Evolutionary conservation across 2,113 vertebrate genomes (phyloP).

Genomic region (Leptobrachium leishanense): DNA sequence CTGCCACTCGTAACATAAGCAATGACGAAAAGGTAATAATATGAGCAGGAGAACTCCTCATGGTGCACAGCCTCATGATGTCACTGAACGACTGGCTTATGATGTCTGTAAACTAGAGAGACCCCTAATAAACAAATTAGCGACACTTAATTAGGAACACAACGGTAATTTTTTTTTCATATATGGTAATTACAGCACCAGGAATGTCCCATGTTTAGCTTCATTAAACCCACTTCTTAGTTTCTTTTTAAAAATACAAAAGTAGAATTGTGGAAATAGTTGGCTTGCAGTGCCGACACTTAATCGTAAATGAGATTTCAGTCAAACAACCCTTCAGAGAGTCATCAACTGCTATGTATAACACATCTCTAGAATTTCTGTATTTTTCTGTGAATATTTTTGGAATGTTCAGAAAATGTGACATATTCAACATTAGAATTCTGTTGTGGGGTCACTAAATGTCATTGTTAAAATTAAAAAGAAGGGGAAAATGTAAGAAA

Average conservation of each 20-base stretch:
- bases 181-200: neutral
- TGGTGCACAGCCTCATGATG: conserved; percentile 39
- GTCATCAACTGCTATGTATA: too few species aligned
- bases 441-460: too few species aligned
- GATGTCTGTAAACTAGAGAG: conserved; percentile 5
- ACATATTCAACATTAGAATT: too few species aligned
- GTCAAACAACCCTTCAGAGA: too few species aligned
- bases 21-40: conserved; percentile 89
- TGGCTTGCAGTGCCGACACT: neutral
- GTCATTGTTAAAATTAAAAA: too few species aligned
- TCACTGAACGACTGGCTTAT: conserved; percentile 43
- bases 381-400: too few species aligned
- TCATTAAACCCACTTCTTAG: neutral
- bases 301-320: neutral
- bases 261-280: neutral
- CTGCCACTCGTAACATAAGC: conserved; percentile 79
- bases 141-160: neutral
- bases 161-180: neutral
- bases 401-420: too few species aligned
- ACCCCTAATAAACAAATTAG: neutral
- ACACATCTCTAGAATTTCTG: too few species aligned
- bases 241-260: neutral
- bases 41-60: neutral
- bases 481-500: too few species aligned
- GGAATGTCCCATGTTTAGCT: neutral